phyloP scores from a whole-genome alignment of 2,113 vertebrate genomes.

The Helogale parvula region DNA sequence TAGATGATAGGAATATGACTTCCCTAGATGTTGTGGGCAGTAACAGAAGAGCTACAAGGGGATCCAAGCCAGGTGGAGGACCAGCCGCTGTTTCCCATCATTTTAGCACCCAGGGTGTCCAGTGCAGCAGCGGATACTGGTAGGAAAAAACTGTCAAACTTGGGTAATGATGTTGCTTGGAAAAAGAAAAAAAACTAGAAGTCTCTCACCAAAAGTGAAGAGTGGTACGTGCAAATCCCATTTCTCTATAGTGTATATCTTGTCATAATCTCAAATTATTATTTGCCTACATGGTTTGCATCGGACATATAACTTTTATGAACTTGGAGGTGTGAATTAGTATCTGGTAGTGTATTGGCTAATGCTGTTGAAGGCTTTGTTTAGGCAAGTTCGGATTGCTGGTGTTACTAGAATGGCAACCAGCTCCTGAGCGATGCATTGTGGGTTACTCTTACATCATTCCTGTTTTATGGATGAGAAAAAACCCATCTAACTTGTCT shows the following conservation, averaged over 20 bases:
- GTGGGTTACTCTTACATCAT: neutral
- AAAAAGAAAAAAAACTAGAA: neutral
- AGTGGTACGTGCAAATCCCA: neutral
- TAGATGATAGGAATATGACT: constrained; percentile 27
- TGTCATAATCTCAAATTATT: neutral
- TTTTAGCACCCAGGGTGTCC: neutral
- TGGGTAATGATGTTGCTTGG: neutral
- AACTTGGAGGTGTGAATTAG: neutral
- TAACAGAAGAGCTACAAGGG: constrained; percentile 6
- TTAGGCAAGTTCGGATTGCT: neutral
- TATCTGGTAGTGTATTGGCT: neutral
- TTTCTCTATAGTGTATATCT: neutral
- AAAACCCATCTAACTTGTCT: neutral
- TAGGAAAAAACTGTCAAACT: neutral
- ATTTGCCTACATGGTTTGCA: neutral
- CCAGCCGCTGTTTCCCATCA: neutral
- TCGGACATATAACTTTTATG: neutral
- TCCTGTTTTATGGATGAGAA: neutral
- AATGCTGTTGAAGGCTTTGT: neutral
- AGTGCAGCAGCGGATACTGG: neutral
- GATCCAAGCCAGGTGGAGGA: neutral
- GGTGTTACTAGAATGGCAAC: neutral
- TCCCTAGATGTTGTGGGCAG: constrained; percentile 38
- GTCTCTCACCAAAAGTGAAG: neutral
- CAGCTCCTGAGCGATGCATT: neutral